Conservation (phyloP, 1,140 invertebrate species). For the Zaprionus kolodkinae region DNA sequence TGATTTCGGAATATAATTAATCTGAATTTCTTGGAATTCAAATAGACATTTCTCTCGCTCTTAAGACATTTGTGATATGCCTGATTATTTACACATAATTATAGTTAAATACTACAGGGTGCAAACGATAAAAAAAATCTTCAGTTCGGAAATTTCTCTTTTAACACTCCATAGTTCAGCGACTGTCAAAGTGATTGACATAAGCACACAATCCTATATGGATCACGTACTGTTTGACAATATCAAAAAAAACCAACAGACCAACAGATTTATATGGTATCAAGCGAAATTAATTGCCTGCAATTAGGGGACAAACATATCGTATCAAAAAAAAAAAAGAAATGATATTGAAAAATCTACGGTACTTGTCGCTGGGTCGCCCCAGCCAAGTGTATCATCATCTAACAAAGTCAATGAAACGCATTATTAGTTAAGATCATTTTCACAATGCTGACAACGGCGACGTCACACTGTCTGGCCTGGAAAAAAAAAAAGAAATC, state of each 20-base stretch:
- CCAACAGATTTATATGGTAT: slow-evolving; percentile 23
- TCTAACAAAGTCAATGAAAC: slow-evolving; percentile 47
- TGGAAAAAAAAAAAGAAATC: slow-evolving; percentile 45
- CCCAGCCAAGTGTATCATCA: slow-evolving; percentile 32
- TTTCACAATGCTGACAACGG: slow-evolving; percentile 54
- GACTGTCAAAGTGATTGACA: slow-evolving; percentile 39
- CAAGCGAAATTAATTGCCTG: slow-evolving; percentile 63
- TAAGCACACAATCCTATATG: slow-evolving; percentile 23
- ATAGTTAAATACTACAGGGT: slow-evolving; percentile 1
- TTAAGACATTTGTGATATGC: not conserved
- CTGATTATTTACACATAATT: not conserved
- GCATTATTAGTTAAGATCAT: slow-evolving; percentile 63
- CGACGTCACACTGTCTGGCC: slow-evolving; percentile 74
- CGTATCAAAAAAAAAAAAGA: slow-evolving; percentile 16
- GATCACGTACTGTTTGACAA: not conserved
- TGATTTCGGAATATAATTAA: not conserved
- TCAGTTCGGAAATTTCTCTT: not conserved
- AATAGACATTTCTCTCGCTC: not conserved
- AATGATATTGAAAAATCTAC: slow-evolving; percentile 50
- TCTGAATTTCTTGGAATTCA: not conserved
- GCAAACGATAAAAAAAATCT: slow-evolving; percentile 5
- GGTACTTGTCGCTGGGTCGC: slow-evolving; percentile 6
- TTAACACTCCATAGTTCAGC: slow-evolving; percentile 8
- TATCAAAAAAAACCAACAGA: slow-evolving; percentile 1
- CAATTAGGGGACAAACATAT: slow-evolving; percentile 57